Conservation (phyloP, 2,113 vertebrate species). For the Saccopteryx leptura region DNA sequence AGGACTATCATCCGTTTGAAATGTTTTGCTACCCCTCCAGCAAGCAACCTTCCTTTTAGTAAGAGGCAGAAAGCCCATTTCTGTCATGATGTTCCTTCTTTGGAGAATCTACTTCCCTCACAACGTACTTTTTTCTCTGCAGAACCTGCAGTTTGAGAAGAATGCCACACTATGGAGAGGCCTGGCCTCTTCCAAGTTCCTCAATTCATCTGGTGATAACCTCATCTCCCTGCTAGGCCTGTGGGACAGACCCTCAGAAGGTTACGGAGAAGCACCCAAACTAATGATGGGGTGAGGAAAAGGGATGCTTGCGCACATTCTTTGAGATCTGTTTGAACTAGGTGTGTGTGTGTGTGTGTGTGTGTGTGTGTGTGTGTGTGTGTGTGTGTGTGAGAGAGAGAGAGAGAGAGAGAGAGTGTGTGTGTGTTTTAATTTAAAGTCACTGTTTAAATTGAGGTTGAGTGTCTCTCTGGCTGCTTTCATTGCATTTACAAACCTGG, state of each 20-base stretch:
- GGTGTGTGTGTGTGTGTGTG: background rate
- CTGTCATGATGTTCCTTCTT: background rate
- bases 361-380: too few species aligned
- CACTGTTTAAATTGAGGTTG: constrained; percentile 50
- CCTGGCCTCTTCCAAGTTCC: background rate
- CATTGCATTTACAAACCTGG: constrained; percentile 67
- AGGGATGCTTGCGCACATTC: constrained; percentile 69
- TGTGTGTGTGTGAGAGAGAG: too few species aligned
- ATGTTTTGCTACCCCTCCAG: background rate
- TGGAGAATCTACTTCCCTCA: background rate
- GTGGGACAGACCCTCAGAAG: constrained; percentile 23
- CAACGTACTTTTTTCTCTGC: background rate
- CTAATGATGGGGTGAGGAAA: constrained; percentile 68
- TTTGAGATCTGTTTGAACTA: constrained; percentile 71
- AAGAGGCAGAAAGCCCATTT: background rate
- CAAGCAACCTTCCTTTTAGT: background rate
- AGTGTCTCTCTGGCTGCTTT: constrained; percentile 76
- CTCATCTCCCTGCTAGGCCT: background rate
- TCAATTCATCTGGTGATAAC: background rate
- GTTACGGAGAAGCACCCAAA: constrained; percentile 73
- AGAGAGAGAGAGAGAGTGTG: too few species aligned
- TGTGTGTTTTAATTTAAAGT: background rate
- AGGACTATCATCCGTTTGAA: background rate
- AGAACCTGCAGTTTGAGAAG: background rate
- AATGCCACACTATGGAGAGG: background rate